Evolutionary conservation across 2,888 invertebrate genomes (phyloP), one percentile per base, ranked within the genome.

Genomic region (Acanthosoma haemorrhoidale): DNA sequence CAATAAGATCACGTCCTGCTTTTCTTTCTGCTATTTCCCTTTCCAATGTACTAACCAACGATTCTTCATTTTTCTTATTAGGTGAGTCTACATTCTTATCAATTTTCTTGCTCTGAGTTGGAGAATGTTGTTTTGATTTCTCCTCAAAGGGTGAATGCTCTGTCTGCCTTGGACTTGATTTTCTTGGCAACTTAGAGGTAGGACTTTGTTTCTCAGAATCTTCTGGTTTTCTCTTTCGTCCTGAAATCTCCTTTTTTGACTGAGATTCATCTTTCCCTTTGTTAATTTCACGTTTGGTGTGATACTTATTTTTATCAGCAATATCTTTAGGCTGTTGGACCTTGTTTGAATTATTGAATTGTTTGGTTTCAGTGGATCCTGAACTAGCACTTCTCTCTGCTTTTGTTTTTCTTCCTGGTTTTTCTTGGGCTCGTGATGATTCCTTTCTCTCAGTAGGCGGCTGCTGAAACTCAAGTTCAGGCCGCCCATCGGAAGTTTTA

Each of bases 401-500:
- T 69, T 73, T 61, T 59, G 69, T 58, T 68, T 69, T 69, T 68
- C 72, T 76, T 73, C 74, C 76, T 70, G 75, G 75, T 75, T 75
- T 78, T 75, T 76, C 79, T 77, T 73, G 77, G 77, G 76, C 77
- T 80, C 82, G 82, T 79, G 80, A 79, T 82, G 85, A 81, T 89
- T 90, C 87, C 86, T 87, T 87, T 89, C 89, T 84, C 84, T 88
- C 85, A 90, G 82, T 80, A 88, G 85, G 79, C 85, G 87, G 84
- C 84, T 87, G 84, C 85, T 86, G 83, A 84, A 85, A 84, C 84
- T 86, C 83, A 81, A 83, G 84, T 84, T 86, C 87, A 85, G 86
- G 84, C 85, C 85, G 85, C 87, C 86, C 86, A 85, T 88, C 88
- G 87, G 88, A 88, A 88, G 88, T 88, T 88, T 88, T 88, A 87